A percentile compares a stretch with the other conserved stretches of the same genome.
phyloP scores from a whole-genome alignment of 2,113 vertebrate species.

The Daphoenositta chrysoptera region DNA sequence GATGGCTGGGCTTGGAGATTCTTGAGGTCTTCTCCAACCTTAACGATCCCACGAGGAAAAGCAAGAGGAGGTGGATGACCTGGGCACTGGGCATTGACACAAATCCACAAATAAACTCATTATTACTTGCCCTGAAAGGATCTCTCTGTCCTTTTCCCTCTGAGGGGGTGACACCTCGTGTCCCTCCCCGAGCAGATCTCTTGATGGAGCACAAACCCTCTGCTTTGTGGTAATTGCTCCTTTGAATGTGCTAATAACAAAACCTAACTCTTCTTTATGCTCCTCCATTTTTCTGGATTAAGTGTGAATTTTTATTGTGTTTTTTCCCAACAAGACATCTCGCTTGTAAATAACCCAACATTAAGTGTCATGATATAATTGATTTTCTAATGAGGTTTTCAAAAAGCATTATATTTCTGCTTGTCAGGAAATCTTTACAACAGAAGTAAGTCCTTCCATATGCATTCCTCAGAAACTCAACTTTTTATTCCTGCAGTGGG shows the following conservation, averaged over 20 bases:
- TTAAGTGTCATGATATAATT: conserved; percentile 65
- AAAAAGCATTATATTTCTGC: conserved; percentile 64
- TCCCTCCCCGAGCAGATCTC: neutral
- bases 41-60: neutral
- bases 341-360: conserved; percentile 63
- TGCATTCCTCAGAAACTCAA: conserved; percentile 19
- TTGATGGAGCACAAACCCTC: neutral
- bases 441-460: conserved; percentile 32
- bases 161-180: neutral
- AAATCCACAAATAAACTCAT: neutral
- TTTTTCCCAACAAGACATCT: conserved; percentile 39
- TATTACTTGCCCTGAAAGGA: neutral
- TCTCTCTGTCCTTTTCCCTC: neutral
- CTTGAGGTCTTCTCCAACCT: neutral
- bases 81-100: neutral
- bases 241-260: conserved; percentile 49
- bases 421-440: conserved; percentile 65
- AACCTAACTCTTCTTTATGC: conserved; percentile 56
- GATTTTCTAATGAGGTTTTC: conserved; percentile 69
- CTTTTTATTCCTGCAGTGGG: neutral
- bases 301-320: conserved; percentile 48
- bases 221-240: conserved; percentile 7
- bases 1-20: neutral
- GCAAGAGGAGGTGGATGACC: neutral
- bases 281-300: conserved; percentile 53